Conservation (phyloP, 2,797 vertebrate genomes). For the Danio tinwini region DNA sequence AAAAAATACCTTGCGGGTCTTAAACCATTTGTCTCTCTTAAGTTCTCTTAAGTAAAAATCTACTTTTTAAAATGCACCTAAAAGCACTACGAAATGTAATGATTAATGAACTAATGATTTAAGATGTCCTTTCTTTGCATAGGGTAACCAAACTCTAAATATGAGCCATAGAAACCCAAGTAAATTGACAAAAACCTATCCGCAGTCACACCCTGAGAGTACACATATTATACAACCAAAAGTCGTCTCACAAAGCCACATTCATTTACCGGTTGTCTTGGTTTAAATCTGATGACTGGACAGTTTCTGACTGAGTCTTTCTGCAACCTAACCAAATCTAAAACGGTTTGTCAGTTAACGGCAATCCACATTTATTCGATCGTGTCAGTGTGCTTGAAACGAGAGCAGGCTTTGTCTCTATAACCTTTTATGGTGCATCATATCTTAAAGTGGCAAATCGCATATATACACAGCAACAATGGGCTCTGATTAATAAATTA, state of each 20-base stretch:
- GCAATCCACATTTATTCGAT: background rate
- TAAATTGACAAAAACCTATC: background rate
- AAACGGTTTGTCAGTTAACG: constrained; percentile 16
- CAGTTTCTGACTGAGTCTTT: constrained; percentile 59
- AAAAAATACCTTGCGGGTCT: too few species aligned
- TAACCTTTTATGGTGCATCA: constrained; percentile 30
- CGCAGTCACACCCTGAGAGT: background rate
- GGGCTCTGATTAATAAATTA: constrained; percentile 1
- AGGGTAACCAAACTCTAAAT: background rate
- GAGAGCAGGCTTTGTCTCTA: background rate
- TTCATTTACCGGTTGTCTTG: constrained; percentile 43
- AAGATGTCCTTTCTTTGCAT: background rate
- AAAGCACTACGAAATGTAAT: too few species aligned
- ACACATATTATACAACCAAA: background rate
- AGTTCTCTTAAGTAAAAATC: too few species aligned
- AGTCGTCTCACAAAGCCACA: constrained; percentile 28
- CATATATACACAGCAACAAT: constrained; percentile 1
- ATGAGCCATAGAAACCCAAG: background rate
- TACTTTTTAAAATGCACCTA: too few species aligned
- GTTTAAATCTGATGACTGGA: constrained; percentile 54
- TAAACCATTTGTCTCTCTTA: too few species aligned
- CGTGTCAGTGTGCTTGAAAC: background rate
- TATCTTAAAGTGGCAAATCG: background rate
- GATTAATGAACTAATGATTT: background rate
- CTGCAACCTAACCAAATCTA: background rate